A percentile compares a stretch with the other conserved stretches of the same genome.
phyloP scores from a whole-genome alignment of 2,797 vertebrate genomes.

The Rhinophrynus dorsalis region DNA sequence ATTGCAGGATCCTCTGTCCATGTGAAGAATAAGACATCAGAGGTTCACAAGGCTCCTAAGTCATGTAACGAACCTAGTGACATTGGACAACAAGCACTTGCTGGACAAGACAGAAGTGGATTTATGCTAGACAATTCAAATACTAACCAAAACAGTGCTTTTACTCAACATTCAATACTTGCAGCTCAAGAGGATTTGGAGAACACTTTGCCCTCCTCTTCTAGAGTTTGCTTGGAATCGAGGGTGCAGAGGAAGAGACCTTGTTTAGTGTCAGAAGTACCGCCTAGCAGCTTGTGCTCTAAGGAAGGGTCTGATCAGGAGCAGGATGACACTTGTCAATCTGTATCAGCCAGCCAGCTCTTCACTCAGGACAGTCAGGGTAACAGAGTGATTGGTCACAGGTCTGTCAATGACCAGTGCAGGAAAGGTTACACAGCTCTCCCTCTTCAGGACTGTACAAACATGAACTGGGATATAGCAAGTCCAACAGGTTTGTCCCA shows the following conservation, averaged over 20 bases:
- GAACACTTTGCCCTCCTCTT: accelerated
- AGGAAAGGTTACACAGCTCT: constrained; percentile 45
- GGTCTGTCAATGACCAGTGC: background rate
- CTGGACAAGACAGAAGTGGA: background rate
- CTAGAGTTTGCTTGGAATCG: background rate
- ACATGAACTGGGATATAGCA: background rate
- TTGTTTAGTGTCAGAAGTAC: background rate
- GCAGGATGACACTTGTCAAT: no score
- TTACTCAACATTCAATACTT: background rate
- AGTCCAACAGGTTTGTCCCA: background rate
- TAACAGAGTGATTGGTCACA: constrained; percentile 79
- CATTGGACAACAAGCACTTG: background rate
- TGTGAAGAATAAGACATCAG: background rate
- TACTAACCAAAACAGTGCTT: background rate
- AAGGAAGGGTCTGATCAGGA: background rate
- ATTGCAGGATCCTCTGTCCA: background rate
- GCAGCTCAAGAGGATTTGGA: constrained; percentile 30
- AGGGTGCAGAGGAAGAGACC: accelerated
- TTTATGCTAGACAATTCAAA: background rate
- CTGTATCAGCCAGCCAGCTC: constrained; percentile 58
- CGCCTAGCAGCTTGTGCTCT: background rate
- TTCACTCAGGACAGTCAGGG: constrained; percentile 89
- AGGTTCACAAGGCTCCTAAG: no score
- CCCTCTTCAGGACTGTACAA: constrained; percentile 61
- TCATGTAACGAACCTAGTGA: background rate